Evolutionary conservation across 2,113 vertebrate genomes (phyloP), one percentile per base, ranked within the genome.

Genomic region (Equus quagga): DNA sequence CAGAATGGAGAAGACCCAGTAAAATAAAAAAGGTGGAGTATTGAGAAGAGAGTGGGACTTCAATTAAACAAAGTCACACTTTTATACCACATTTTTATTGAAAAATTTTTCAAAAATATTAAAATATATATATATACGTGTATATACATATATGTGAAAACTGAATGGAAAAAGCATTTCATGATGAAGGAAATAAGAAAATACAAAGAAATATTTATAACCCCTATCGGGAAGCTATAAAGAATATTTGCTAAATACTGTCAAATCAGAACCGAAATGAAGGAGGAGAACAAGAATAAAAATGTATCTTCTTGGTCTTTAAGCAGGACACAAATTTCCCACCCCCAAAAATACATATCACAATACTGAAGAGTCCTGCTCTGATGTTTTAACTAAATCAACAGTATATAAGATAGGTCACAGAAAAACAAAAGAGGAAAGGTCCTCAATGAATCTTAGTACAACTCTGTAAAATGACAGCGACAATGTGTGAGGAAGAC

Each of bases 401-500:
- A 15, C 1, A 60, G 8, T 54, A 9, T 56, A 14, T 6, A 13
- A 79, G 31, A 41, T 13, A 56, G 7, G 10, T 17, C 2, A 2
- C 4, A 76, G 51, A 62, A 75, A 80, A 60, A 41, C 41, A 31
- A 92, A 84, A 46, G n/a, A 18, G 14, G 2, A 11, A 3, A 41
- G 3, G 24, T 65, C n/a, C 21, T 62, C 9, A 19, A 1, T 13
- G 31, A 70, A 7, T 49, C 54, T 24, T 46, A 4, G 31, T 3
- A 21, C 19, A 46, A 3, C 6, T 49, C 28, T 31, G 14, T 11
- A 26, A 21, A 84, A 13, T 0, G 9, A 18, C 44, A 51, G 51
- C 41, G n/a, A 31, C 23, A n/a, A 10, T 0, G 0, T 0, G 3
- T 24, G 33, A 64, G 14, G 6, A 83, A 60, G 80, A 41, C 0